Evolutionary conservation across 2,888 invertebrate genomes (phyloP), one percentile per base, ranked within the genome.

Genomic region (Melinopterus prodromus): DNA sequence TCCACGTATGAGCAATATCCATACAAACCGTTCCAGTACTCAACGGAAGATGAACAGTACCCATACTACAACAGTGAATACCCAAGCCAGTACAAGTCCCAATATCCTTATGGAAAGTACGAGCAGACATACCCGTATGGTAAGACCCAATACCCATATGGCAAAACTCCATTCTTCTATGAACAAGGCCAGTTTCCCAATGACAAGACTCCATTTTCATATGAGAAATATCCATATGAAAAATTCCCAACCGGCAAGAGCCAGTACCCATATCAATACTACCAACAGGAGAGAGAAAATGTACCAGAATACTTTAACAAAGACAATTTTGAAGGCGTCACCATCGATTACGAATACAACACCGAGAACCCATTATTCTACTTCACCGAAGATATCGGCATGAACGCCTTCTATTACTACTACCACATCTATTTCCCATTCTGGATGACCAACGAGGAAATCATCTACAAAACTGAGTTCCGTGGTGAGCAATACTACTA

Each of bases 321-420:
- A 35, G 53, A 53, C 53, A 53, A 53, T 53, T 53, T 53, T 12
- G 53, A 53, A 53, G 53, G 53, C 53, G 5, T 53, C 53, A 12
- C 12, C 9, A 53, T 53, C 53, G 53, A 53, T 53, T 53, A 53
- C 53, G 53, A 71, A 71, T 74, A 36, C 74, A 26, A 36, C 7
- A 89, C 91, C 1, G 93, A 94, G 81, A 90, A 91, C 79, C 85
- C 87, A 6, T 83, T 96, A 71, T 89, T 91, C 37, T 96, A 96
- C 89, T 95, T 93, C 90, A 93, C 93, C 15, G 94, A 95, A 85
- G 96, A 96, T 87, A 89, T 93, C 79, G 93, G 92, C 79, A 89
- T 94, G 77, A 95, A 94, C 87, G 85, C 92, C 37, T 92, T 91
- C 86, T 94, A 94, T 89, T 93, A 93, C 88, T 91, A 93, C 86